These are phyloP conservation scores for Equus przewalskii DNA, from an alignment of 2,113 vertebrate genomes.

Conservation along the genomic window DNA sequence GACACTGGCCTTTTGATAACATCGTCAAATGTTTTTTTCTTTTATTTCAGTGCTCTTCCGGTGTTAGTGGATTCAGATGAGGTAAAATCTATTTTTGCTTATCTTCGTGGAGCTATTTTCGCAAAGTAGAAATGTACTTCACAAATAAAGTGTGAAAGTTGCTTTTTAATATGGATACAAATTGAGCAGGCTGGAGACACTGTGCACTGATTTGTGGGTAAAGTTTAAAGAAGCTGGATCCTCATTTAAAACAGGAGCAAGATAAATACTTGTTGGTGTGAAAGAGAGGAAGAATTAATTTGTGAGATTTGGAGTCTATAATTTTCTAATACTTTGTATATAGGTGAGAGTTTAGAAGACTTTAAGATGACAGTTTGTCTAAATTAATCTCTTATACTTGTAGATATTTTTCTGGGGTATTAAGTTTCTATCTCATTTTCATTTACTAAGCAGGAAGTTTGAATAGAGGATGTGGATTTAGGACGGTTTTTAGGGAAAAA, in stretches of 20 bases:
- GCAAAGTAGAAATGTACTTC: conserved; percentile 13
- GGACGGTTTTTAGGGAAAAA: not conserved
- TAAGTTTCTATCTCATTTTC: not conserved
- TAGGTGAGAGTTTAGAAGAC: conserved; percentile 32
- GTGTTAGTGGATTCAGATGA: conserved; percentile 87
- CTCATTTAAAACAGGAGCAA: not conserved
- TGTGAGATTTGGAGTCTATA: not conserved
- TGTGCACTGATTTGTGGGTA: not conserved
- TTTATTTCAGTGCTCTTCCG: conserved; percentile 85
- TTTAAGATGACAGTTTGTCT: not conserved
- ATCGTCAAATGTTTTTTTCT: not conserved
- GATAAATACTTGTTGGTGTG: not conserved
- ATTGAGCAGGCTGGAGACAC: not conserved
- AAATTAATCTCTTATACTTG: not conserved
- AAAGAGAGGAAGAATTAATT: not conserved
- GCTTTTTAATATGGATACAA: not conserved
- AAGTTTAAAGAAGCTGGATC: not conserved
- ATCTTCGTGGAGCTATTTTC: conserved; percentile 33
- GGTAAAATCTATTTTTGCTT: conserved; percentile 78
- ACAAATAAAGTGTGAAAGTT: conserved; percentile 58
- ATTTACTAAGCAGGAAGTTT: not conserved
- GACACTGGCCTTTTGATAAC: not conserved
- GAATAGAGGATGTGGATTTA: not conserved
- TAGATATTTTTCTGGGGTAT: not conserved
- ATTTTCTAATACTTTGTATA: not conserved